These are phyloP conservation scores for Isurus oxyrinchus DNA, from an alignment of 2,113 vertebrate genomes.

Conservation along the genomic window DNA sequence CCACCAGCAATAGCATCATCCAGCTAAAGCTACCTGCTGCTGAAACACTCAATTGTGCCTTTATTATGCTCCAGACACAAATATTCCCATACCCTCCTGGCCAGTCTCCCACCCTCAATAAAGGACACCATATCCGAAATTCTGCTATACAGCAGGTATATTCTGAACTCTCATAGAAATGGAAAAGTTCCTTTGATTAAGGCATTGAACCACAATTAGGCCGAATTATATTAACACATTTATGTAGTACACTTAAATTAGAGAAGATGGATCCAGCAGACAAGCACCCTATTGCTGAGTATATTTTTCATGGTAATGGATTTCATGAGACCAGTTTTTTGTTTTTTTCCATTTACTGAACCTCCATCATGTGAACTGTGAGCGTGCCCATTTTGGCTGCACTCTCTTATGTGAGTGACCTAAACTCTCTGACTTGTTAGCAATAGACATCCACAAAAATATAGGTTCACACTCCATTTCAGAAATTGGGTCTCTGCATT, in stretches of 20 bases:
- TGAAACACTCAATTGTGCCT: not conserved
- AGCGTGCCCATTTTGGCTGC: not conserved
- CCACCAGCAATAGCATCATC: not conserved
- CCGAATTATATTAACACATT: not conserved
- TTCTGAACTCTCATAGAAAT: not conserved
- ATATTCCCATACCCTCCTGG: not conserved
- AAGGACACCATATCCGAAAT: not conserved
- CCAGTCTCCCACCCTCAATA: not conserved
- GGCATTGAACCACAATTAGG: not conserved
- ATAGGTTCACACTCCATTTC: not conserved
- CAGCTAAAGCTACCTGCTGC: not conserved
- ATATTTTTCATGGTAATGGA: not conserved
- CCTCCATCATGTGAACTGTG: not conserved
- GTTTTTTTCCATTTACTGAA: not conserved
- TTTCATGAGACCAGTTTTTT: not conserved
- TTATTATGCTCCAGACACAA: not conserved
- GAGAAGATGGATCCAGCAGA: not conserved
- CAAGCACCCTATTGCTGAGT: not conserved
- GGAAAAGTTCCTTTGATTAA: not conserved
- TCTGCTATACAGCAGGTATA: not conserved
- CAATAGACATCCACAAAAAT: not conserved
- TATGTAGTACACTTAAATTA: not conserved
- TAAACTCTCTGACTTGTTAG: not conserved
- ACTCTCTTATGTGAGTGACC: not conserved
- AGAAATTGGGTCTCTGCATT: not conserved